phyloP scores from a whole-genome alignment of 2,797 vertebrate genomes.

The Corythornis leucogaster region DNA sequence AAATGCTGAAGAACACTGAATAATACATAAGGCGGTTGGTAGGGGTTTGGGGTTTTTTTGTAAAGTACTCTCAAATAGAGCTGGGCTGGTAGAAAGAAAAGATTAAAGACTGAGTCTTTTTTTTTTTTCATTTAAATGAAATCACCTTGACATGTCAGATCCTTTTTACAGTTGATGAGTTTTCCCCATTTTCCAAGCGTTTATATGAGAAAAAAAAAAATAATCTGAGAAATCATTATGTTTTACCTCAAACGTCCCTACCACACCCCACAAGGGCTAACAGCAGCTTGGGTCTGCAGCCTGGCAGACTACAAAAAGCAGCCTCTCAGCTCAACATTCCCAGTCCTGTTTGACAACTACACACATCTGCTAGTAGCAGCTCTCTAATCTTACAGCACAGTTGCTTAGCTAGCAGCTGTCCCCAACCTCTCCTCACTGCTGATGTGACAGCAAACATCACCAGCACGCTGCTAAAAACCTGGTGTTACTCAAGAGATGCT shows the following conservation, averaged over 20 bases:
- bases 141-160: not conserved
- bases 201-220: not conserved
- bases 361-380: not conserved
- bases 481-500: rapidly evolving
- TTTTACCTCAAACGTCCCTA: conserved; percentile 40
- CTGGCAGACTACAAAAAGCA: not conserved
- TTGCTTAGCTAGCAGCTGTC: conserved; percentile 1
- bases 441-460: conserved; percentile 7
- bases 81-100: not conserved
- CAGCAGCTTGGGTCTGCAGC: conserved; percentile 10
- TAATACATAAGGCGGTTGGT: not conserved
- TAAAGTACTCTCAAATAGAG: not conserved
- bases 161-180: not conserved
- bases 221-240: not conserved
- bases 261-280: not conserved
- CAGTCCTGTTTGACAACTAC: not conserved
- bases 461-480: not conserved
- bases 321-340: not conserved
- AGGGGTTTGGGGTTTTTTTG: too few species aligned
- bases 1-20: conserved; percentile 18
- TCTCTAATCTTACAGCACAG: not conserved
- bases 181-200: not conserved
- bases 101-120: not conserved
- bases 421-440: not conserved
- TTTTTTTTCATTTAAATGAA: not conserved